These are phyloP conservation scores for Bursaphelenchus mucronatus DNA, from an alignment of 1,140 invertebrate species.

Conservation along the genomic window DNA sequence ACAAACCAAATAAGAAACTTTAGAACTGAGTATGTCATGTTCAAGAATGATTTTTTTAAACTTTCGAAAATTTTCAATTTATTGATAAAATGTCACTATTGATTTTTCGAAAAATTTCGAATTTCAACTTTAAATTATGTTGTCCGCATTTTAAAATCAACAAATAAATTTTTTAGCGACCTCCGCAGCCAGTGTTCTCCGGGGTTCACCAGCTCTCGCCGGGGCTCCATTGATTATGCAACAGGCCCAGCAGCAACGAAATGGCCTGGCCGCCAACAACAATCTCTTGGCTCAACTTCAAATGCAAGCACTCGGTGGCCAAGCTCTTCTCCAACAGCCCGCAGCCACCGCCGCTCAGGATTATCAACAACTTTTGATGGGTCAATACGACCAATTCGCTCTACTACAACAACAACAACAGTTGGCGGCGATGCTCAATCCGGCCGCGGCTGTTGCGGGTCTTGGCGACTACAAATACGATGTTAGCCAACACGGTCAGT, in stretches of 20 bases:
- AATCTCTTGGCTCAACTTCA: slow-evolving; percentile 18
- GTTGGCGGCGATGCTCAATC: slow-evolving; percentile 2
- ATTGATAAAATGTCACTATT: slow-evolving; percentile 14
- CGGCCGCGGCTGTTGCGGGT: not conserved
- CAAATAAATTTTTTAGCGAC: slow-evolving; percentile 1
- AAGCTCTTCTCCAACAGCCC: slow-evolving; percentile 23
- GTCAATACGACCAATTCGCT: slow-evolving; percentile 31
- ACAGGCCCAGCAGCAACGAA: slow-evolving; percentile 6
- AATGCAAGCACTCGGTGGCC: slow-evolving; percentile 10
- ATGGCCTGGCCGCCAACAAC: not conserved
- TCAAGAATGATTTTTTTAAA: too few relatives aligned
- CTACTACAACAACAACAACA: slow-evolving; percentile 25
- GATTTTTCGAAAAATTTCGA: slow-evolving; percentile 32
- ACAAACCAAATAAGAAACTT: too few relatives aligned
- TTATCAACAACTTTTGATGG: slow-evolving; percentile 36
- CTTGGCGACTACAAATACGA: slow-evolving; percentile 21
- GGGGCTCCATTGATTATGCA: slow-evolving; percentile 40
- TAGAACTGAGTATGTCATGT: too few relatives aligned
- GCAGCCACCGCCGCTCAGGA: slow-evolving; percentile 21
- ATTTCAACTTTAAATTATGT: too few relatives aligned
- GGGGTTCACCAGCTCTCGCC: slow-evolving; percentile 28
- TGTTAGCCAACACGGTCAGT: slow-evolving; percentile 17
- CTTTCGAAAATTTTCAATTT: too few relatives aligned
- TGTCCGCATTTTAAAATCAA: slow-evolving; percentile 10
- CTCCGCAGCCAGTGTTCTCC: slow-evolving; percentile 29